Evolutionary conservation across 2,888 invertebrate species (phyloP), one percentile per base, ranked within the genome.

Genomic region (Amphipyra berbera): DNA sequence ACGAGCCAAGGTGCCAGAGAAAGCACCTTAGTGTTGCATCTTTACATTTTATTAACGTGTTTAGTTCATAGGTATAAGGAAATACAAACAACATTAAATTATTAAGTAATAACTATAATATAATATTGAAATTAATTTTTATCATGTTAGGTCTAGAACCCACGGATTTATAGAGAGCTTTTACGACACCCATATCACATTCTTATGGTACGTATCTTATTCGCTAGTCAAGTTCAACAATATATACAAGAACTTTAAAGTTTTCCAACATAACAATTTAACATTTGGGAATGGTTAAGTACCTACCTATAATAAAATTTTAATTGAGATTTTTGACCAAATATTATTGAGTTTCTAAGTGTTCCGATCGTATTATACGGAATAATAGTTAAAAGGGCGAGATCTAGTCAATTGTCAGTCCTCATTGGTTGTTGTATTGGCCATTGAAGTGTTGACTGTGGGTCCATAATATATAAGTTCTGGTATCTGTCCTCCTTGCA

Each of bases 401-500:
- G 83, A 83, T 84, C 85, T 88, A 73, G 65, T 85, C 82, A 81
- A 83, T 82, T 90, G 94, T 95, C 95, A 95, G 91, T 95, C 95
- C 86, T 95, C 95, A 79, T 88, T 95, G 73, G 89, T 81, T 60
- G 86, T 95, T 47, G 94, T 77, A 59, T 92, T 94, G 75, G 89
- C 73, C 85, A 94, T 72, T 73, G 88, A 69, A 44, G 82, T 84
- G 64, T 87, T 92, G 61, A 96, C 95, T 40, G 97, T 96, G 15
- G 98, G 98, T 40, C 98, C 98, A 85, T 99, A 99, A 90, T 99
- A 99, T 83, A 99, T 98, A 65, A 99, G 95, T 95, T 99, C 99
- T 3, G 99, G 99, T 86, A 99, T 99, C 92, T 99, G 99, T 44
- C 99, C 99, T 48, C 99, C 99, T 92, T 99, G 99, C 5, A 99